phyloP scores from a whole-genome alignment of 2,113 vertebrate genomes.

The Strigops habroptila region DNA sequence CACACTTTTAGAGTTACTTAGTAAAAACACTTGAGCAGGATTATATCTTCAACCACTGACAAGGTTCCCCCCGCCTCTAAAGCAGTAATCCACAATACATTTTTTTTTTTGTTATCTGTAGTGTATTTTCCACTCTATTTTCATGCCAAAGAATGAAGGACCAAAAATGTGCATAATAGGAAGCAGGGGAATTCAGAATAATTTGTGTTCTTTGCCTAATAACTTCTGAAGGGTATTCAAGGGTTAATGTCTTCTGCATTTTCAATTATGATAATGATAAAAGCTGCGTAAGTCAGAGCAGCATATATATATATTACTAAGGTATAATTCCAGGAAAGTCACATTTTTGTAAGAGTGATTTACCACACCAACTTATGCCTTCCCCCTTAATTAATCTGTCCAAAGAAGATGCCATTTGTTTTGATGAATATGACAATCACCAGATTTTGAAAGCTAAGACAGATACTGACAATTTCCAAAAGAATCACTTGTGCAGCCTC shows the following conservation, averaged over 20 bases:
- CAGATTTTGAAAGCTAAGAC: background rate
- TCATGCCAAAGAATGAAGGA: background rate
- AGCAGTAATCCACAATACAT: background rate
- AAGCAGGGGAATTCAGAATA: background rate
- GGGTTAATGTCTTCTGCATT: slow-evolving; percentile 7
- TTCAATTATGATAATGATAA: background rate
- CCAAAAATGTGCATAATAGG: background rate
- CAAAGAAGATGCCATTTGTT: background rate
- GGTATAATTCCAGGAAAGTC: background rate
- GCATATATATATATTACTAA: background rate
- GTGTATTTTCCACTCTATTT: background rate
- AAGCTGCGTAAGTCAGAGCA: background rate
- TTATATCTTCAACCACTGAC: background rate
- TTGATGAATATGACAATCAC: background rate
- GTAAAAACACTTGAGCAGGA: background rate
- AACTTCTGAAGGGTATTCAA: background rate
- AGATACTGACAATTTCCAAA: background rate
- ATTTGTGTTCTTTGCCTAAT: background rate
- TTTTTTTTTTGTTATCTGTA: background rate
- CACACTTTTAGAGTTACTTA: background rate
- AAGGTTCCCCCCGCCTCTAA: background rate
- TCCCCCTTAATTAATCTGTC: slow-evolving; percentile 29
- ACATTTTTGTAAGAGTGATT: background rate
- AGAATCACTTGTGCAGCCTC: background rate
- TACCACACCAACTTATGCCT: background rate